Percentiles rank a stretch among this genome's conserved stretches.
Conservation (phyloP, 2,797 vertebrate genomes). For the Adelosebastes latens region DNA sequence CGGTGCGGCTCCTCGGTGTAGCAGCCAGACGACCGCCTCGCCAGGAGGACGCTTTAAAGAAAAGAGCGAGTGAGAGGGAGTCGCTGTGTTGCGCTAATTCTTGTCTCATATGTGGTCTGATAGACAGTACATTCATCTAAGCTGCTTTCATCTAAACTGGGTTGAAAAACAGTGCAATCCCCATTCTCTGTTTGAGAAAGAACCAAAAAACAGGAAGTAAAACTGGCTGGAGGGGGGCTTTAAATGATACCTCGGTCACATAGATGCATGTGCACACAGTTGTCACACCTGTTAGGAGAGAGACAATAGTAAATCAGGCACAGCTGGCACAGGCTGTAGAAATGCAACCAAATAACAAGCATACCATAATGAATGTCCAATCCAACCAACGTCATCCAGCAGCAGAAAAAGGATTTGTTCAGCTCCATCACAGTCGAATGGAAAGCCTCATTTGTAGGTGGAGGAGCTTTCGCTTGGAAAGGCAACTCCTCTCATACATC, state of each 20-base stretch:
- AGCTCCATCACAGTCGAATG: background rate
- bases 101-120: too few relatives aligned
- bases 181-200: too few relatives aligned
- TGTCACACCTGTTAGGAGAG: constrained; percentile 20
- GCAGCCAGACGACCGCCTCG: too few relatives aligned
- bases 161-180: too few relatives aligned
- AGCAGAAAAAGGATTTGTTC: background rate
- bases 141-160: too few relatives aligned
- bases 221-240: background rate
- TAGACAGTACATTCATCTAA: too few relatives aligned
- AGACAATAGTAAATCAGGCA: constrained; percentile 12
- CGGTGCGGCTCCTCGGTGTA: too few relatives aligned
- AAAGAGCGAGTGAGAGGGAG: too few relatives aligned
- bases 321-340: constrained; percentile 24
- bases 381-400: background rate
- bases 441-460: constrained; percentile 6
- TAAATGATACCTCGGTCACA: background rate
- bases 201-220: too few relatives aligned
- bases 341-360: constrained; percentile 15
- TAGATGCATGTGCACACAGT: background rate
- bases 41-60: too few relatives aligned
- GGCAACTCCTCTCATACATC: background rate
- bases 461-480: background rate
- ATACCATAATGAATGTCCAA: constrained; percentile 13
- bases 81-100: too few relatives aligned